Conservation (phyloP, 2,888 invertebrate species). For the Diaphora mendica region DNA sequence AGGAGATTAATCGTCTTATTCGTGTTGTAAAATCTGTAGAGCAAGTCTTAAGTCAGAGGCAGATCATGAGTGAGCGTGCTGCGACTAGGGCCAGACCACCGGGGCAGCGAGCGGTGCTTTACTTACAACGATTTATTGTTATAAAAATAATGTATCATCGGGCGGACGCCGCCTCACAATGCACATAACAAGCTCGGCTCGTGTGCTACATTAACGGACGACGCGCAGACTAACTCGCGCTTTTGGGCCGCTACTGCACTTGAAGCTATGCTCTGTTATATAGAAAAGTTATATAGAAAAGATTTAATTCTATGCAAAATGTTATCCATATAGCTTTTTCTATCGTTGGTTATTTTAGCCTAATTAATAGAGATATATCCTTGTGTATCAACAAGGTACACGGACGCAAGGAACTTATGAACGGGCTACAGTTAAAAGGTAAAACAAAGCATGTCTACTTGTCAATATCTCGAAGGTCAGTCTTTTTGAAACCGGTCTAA, state of each 20-base stretch:
- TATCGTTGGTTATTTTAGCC: background rate
- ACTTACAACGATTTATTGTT: slow-evolving; percentile 86
- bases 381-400: background rate
- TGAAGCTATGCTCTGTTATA: slow-evolving; percentile 43
- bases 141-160: slow-evolving; percentile 87
- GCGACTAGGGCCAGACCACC: slow-evolving; percentile 75
- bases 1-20: slow-evolving; percentile 44
- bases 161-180: slow-evolving; percentile 74
- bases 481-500: background rate
- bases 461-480: background rate
- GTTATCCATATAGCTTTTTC: background rate
- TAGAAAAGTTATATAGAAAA: background rate
- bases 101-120: slow-evolving; percentile 77
- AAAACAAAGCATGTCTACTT: background rate
- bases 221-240: slow-evolving; percentile 54
- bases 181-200: slow-evolving; percentile 78
- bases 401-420: background rate
- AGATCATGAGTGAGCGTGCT: slow-evolving; percentile 55
- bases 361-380: background rate
- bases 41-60: slow-evolving; percentile 51
- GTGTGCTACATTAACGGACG: slow-evolving; percentile 74
- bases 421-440: background rate
- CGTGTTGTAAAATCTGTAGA: slow-evolving; percentile 42
- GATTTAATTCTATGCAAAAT: background rate
- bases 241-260: slow-evolving; percentile 30